Evolutionary conservation across 1,140 invertebrate species (phyloP).

Genomic region (Oncopeltus fasciatus): DNA sequence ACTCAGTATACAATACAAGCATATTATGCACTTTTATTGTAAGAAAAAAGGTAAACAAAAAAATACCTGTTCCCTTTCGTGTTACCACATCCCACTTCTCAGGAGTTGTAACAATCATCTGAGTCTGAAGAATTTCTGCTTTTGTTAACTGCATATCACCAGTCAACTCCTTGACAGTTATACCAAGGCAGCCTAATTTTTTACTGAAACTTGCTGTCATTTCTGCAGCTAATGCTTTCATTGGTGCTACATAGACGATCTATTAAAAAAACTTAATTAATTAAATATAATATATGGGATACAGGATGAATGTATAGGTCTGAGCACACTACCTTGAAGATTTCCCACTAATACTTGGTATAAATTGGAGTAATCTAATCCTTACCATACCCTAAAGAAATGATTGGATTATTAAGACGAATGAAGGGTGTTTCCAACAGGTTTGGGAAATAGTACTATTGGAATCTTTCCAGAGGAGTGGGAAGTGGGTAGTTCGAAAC

Average conservation of each 20-base stretch:
- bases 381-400: no score
- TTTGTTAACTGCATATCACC: constrained; percentile 98
- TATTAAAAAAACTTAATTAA: constrained; percentile 28
- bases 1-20: no score
- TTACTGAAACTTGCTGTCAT: constrained; percentile 91
- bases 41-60: neutral
- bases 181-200: constrained; percentile 54
- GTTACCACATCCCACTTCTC: constrained; percentile 99
- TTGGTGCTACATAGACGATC: constrained; percentile 97
- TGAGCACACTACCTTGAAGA: no score
- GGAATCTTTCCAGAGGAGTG: no score
- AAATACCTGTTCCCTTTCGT: constrained; percentile 59
- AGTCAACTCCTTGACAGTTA: constrained; percentile 82
- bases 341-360: no score
- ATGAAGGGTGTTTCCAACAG: no score
- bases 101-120: constrained; percentile 96
- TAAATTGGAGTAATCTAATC: no score
- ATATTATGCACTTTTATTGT: no score
- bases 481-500: no score
- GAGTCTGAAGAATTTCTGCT: constrained; percentile 84
- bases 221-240: constrained; percentile 97
- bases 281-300: neutral
- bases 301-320: no score
- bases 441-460: no score
- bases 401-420: no score